A percentile compares a stretch with the other conserved stretches of the same genome.
Evolutionary conservation across 2,797 vertebrate species (phyloP).

Genomic region (Mormyrops boulengeri): DNA sequence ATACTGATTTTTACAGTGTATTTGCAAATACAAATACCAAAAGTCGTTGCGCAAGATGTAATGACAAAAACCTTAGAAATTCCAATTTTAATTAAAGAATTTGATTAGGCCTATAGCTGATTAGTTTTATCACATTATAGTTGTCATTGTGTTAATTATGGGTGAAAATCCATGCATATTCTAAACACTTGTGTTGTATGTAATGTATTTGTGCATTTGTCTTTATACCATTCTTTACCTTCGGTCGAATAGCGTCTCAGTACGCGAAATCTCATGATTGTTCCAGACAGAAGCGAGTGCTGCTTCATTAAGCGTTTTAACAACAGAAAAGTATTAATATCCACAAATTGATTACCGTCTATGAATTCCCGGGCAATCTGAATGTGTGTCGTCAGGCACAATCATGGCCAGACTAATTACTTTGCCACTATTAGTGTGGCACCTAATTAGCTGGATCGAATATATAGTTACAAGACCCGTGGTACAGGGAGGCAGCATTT

Average conservation of each 20-base stretch:
- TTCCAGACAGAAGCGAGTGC: conserved; percentile 1
- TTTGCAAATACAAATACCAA: background rate
- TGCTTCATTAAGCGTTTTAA: conserved; percentile 23
- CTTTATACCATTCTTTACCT: background rate
- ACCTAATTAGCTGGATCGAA: conserved; percentile 67
- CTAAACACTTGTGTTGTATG: background rate
- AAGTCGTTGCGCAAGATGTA: background rate
- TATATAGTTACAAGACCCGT: conserved; percentile 53
- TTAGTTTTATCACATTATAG: background rate
- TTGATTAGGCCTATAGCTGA: background rate
- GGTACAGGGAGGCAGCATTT: conserved; percentile 48
- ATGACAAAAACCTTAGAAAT: background rate
- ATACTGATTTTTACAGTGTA: background rate
- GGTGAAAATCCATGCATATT: background rate
- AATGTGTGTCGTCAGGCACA: conserved; percentile 67
- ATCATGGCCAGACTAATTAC: conserved; percentile 61
- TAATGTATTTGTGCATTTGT: background rate
- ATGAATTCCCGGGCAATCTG: conserved; percentile 66
- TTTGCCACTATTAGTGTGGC: conserved; percentile 65
- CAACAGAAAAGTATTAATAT: conserved; percentile 46
- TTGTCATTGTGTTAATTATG: background rate
- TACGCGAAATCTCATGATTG: background rate
- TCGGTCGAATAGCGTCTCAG: background rate
- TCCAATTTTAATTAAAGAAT: background rate
- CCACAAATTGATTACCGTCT: conserved; percentile 62